These are phyloP conservation scores for Nymphalis c-album DNA, from an alignment of 2,888 invertebrate species.

Conservation along the genomic window DNA sequence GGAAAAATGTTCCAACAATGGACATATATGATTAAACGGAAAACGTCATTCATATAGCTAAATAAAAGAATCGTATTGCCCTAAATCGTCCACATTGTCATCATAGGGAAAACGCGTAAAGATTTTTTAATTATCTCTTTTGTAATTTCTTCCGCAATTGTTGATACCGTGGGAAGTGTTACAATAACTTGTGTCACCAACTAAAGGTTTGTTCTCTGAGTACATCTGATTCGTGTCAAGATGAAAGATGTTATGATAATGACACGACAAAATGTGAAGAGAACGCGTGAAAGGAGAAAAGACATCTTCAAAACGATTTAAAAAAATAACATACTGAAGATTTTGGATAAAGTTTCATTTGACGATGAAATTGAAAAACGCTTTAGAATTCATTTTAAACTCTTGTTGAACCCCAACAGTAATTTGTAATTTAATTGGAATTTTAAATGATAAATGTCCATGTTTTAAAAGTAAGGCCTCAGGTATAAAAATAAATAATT, in stretches of 20 bases:
- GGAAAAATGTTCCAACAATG: not conserved
- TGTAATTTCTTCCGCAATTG: slow-evolving; percentile 16
- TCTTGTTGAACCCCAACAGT: too few species aligned
- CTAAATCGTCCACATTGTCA: slow-evolving; percentile 11
- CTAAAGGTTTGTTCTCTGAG: not conserved
- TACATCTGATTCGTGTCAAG: slow-evolving; percentile 4
- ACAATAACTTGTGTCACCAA: slow-evolving; percentile 14
- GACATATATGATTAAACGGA: not conserved
- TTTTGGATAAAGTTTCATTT: too few species aligned
- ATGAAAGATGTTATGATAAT: not conserved
- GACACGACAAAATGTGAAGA: not conserved
- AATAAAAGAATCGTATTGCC: slow-evolving; percentile 15
- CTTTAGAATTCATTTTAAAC: too few species aligned
- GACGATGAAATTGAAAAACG: too few species aligned
- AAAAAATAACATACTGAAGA: too few species aligned
- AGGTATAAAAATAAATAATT: too few species aligned
- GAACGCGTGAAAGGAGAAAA: not conserved
- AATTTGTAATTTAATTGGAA: too few species aligned
- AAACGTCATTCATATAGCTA: not conserved
- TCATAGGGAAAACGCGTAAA: slow-evolving; percentile 5
- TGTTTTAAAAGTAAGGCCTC: too few species aligned
- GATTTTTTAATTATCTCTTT: not conserved
- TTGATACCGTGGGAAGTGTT: slow-evolving; percentile 39
- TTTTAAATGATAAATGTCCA: too few species aligned
- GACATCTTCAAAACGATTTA: too few species aligned